phyloP scores from a whole-genome alignment of 2,888 invertebrate species.

The Mesorhabditis spiculigera region DNA sequence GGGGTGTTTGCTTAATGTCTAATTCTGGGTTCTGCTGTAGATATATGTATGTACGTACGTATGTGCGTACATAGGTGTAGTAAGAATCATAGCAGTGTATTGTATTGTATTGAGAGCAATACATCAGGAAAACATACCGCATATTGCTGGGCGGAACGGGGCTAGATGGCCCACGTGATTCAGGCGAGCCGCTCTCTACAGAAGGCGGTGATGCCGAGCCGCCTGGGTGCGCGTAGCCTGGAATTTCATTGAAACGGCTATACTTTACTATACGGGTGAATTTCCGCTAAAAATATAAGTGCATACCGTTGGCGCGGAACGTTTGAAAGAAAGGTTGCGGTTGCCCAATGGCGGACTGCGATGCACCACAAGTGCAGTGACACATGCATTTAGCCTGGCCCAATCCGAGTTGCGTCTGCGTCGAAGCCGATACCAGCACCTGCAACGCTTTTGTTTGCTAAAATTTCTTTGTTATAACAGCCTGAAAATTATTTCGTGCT shows the following conservation, averaged over 20 bases:
- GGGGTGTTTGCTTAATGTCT: constrained; percentile 2
- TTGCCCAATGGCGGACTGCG: neutral
- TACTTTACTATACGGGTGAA: no score
- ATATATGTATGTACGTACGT: no score
- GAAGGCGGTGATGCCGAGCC: constrained; percentile 30
- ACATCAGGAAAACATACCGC: neutral
- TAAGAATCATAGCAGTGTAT: no score
- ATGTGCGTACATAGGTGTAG: no score
- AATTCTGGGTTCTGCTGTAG: no score
- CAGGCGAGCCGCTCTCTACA: constrained; percentile 22
- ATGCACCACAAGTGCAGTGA: constrained; percentile 23
- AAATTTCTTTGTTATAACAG: neutral
- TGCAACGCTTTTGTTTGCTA: neutral
- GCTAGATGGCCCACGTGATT: constrained; percentile 11
- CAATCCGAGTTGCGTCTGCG: constrained; percentile 8
- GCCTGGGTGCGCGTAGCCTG: constrained; percentile 12
- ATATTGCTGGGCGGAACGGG: constrained; percentile 3
- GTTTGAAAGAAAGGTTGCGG: neutral
- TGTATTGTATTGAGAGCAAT: neutral
- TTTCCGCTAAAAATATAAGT: no score
- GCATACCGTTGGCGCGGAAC: neutral
- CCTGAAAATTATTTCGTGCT: neutral
- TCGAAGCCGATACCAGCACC: constrained; percentile 10
- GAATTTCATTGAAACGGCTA: no score
- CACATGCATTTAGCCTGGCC: constrained; percentile 21